Base-by-base conservation (phyloP, 2,113 vertebrate genomes). In the Phycodurus eques region DNA sequence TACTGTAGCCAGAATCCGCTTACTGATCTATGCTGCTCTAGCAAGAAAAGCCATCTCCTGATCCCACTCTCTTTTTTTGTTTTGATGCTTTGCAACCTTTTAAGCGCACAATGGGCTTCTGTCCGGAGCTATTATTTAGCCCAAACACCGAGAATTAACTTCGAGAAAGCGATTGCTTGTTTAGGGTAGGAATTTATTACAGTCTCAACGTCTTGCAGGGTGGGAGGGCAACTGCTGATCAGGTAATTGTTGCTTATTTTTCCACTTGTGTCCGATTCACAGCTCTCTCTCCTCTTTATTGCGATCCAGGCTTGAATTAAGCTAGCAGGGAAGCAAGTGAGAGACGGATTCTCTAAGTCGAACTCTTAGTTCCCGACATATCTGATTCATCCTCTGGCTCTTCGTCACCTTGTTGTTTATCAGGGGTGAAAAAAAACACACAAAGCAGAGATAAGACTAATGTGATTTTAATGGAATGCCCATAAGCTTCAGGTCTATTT, bases 341-440 rank as follows among this genome's bases (percentile, higher is more conserved):
- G 65, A 79, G 78, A 78, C 61, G 85, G 42, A 60, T 75, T 2
- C 64, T 84, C 80, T 73, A 68, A 49, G 46, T 74, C 78, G 51
- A 72, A 69, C 68, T 73, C 31, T 11, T 43, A 27, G 75, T 84
- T 75, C 67, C 42, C 47, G n/a, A 72, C 67, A 8, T 77, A 81
- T 86, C 83, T 67, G 81, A 84, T 86, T 80, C 77, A 77, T 83
- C 73, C 78, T 54, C 71, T 67, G 57, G 72, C 68, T 80, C 54
- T 72, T 80, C 71, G 77, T 84, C 77, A 68, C 74, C 72, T 72
- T 60, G 74, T 81, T 79, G 81, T 86, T 87, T 85, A 81, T 80
- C 87, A 51, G 73, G 82, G 74, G 6, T n/a, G n/a, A n/a, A n/a
- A n/a, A 84, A 77, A 71, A 86, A 70, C 31, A 15, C 42, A 74